These are phyloP conservation scores for Pagrus major DNA, from an alignment of 2,113 vertebrate genomes.

Conservation along the genomic window DNA sequence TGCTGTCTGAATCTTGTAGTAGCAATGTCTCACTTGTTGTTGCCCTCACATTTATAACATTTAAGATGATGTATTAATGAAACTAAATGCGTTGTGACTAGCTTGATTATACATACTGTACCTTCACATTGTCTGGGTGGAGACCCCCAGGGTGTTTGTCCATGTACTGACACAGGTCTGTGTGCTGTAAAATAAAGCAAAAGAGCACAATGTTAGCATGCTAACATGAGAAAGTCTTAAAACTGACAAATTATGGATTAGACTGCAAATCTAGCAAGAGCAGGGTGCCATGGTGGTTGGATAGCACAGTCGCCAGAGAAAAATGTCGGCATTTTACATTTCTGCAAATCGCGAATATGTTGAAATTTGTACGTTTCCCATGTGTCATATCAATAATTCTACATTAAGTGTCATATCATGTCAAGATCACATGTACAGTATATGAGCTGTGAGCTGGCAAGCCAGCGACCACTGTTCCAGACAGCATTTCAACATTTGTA, in stretches of 20 bases:
- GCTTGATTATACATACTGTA: slow-evolving; percentile 68
- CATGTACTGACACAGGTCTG: slow-evolving; percentile 99
- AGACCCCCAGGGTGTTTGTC: slow-evolving; percentile 97
- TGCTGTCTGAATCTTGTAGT: neutral
- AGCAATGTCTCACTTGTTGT: neutral
- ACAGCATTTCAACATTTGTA: too few species aligned
- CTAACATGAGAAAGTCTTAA: neutral
- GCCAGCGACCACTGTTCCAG: too few species aligned
- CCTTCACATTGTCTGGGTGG: slow-evolving; percentile 97
- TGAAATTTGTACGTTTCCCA: too few species aligned
- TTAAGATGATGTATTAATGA: neutral
- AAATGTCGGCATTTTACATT: too few species aligned
- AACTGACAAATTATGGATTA: neutral
- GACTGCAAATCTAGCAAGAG: neutral
- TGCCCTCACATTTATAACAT: neutral
- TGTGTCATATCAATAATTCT: too few species aligned
- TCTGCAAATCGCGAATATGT: too few species aligned
- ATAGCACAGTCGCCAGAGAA: too few species aligned
- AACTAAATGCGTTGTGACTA: neutral
- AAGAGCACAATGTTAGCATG: slow-evolving; percentile 19
- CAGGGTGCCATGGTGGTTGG: neutral
- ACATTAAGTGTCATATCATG: too few species aligned
- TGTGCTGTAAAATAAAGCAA: slow-evolving; percentile 87
- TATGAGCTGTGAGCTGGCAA: too few species aligned
- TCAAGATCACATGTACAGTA: too few species aligned